Base-by-base conservation (phyloP, 2,888 invertebrate species). In the Xanthia togata region DNA sequence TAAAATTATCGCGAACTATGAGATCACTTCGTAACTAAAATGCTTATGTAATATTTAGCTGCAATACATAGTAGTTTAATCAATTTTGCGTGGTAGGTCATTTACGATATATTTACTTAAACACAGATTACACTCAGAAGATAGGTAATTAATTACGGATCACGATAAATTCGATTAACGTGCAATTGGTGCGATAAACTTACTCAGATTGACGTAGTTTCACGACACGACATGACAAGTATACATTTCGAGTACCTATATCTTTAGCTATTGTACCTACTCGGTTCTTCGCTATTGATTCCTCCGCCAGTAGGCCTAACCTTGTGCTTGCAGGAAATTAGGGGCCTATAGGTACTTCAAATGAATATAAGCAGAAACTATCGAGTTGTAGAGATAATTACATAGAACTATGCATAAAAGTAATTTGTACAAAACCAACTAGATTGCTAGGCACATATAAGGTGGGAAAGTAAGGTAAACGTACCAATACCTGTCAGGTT, bases 21-120 rank as follows among this genome's bases (percentile, higher is more conserved):
- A 71, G 55, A 26, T 69, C 70, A 65, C 57, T 59, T 57, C 17
- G 23, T 57, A 47, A 63, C 64, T 65, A 4, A 70, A 73, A 26
- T 59, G 63, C 73, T 83, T 83, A 77, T 47, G 81, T 69, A 84
- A 84, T 62, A 70, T 53, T 76, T 14, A 50, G 8, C 4, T 17
- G 55, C 62, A 72, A 64, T 65, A 44, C 38, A 35, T 68, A 83
- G 57, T 74, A 64, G 47, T 17, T 50, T 26, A 70, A 63, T 63
- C 23, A 59, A 53, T 68, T 44, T 55, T n/a, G 12, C 53, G 11
- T 47, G 38, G 4, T 35, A 20, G 31, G 31, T 53, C 73, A 62
- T 55, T 57, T 17, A 41, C 8, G 8, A 38, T 47, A 65, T 47
- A 31, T 53, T 50, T 65, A 44, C 26, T 9, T 59, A 68, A 75